Percentiles rank a stretch among this genome's conserved stretches.
phyloP scores from a whole-genome alignment of 2,113 vertebrate species.

The Dipodomys spectabilis region DNA sequence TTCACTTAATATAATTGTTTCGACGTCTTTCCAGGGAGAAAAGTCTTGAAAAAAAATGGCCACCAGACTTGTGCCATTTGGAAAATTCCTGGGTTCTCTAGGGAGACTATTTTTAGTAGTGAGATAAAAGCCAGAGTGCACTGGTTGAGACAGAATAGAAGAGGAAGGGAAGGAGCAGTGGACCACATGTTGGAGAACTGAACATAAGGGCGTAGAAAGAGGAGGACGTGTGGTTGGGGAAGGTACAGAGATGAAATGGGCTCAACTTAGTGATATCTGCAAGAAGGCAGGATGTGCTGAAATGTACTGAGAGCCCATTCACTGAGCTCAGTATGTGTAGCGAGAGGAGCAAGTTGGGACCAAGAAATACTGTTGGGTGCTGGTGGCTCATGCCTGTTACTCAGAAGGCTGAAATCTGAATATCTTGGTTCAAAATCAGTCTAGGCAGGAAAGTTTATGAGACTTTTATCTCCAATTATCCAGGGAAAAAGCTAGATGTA shows the following conservation, averaged over 20 bases:
- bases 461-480: too few species aligned
- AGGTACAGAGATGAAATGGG: neutral
- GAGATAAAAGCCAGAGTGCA: neutral
- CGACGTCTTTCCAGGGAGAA: neutral
- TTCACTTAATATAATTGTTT: too few species aligned
- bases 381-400: too few species aligned
- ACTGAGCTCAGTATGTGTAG: accelerated
- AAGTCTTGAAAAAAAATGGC: neutral
- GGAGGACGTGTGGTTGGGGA: neutral
- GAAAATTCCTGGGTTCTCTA: neutral
- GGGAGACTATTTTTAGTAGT: neutral
- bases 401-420: too few species aligned
- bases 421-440: too few species aligned
- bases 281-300: too few species aligned
- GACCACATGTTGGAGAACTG: neutral
- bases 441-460: too few species aligned
- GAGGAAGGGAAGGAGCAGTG: neutral
- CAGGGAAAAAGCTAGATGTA: too few species aligned
- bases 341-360: neutral
- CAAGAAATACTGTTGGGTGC: neutral
- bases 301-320: neutral
- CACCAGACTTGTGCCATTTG: neutral
- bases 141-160: neutral
- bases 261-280: too few species aligned
- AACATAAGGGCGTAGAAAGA: neutral